These are phyloP conservation scores for Morpho achilles DNA, from an alignment of 2,888 invertebrate genomes.

Conservation along the genomic window DNA sequence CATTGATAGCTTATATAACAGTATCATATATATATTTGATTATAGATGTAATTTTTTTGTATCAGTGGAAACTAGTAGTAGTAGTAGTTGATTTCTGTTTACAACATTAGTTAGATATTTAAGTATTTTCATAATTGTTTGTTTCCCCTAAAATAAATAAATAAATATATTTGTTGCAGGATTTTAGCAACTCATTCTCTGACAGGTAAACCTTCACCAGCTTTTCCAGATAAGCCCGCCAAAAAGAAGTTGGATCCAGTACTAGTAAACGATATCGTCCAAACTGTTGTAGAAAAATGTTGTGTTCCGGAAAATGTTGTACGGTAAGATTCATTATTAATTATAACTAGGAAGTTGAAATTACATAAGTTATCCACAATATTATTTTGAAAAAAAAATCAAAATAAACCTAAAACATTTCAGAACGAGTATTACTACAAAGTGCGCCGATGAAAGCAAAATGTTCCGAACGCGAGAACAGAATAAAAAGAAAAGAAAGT, in stretches of 20 bases:
- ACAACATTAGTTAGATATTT: too few relatives aligned
- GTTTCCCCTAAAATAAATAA: too few relatives aligned
- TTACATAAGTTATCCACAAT: neutral
- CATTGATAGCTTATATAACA: too few relatives aligned
- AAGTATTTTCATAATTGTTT: too few relatives aligned
- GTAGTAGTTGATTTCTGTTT: too few relatives aligned
- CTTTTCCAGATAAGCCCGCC: constrained; percentile 55
- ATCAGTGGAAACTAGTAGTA: too few relatives aligned
- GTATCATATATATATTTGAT: too few relatives aligned
- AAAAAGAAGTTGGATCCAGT: constrained; percentile 61
- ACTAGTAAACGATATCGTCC: constrained; percentile 73
- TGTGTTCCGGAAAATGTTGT: constrained; percentile 47
- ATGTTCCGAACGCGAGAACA: constrained; percentile 60
- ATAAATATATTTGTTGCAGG: constrained; percentile 2
- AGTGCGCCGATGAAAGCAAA: constrained; percentile 81
- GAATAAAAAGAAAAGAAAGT: constrained; percentile 36
- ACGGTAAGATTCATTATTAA: constrained; percentile 33
- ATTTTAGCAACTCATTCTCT: constrained; percentile 76
- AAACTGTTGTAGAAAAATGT: constrained; percentile 64
- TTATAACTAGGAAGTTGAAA: too few relatives aligned
- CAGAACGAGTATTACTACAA: constrained; percentile 80
- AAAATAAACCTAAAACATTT: constrained; percentile 18
- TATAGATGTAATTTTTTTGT: too few relatives aligned
- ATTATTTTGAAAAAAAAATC: neutral
- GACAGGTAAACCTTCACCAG: constrained; percentile 79